Evolutionary conservation across 2,797 vertebrate species (phyloP), one percentile per base, ranked within the genome.

Genomic region (Xiphorhynchus erythropygius): DNA sequence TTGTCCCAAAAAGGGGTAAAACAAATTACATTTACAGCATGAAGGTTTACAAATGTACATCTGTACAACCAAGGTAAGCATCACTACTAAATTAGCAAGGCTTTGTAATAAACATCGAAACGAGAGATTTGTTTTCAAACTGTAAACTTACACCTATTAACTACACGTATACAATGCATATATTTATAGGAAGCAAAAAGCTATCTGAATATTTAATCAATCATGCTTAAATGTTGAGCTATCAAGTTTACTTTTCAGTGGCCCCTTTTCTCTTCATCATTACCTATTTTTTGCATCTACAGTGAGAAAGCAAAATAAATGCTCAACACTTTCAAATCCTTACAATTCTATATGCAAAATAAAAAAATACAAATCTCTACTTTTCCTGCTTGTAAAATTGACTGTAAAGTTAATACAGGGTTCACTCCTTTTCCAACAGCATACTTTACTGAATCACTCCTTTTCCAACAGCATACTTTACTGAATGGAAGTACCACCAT

Each of bases 31-130:
- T 99, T 99, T 99, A 99, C 99, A 99, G 98, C 99, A 98, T 99
- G 98, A 99, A 99, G 99, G 99, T 99, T 99, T 99, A 99, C 99
- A 99, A 99, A 99, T 99, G 98, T 99, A 99, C 99, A 99, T 99
- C 99, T 99, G 99, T 99, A 99, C 99, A 99, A 98, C 99, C 98
- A 98, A 99, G 98, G 98, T 98, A 98, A 99, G 98, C 98, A 96
- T 99, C 98, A 99, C 99, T 99, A 99, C 98, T 98, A 98, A 99
- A 98, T 99, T 98, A 99, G 99, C 99, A 99, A 99, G 98, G 99
- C 98, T 98, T 84, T 98, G 98, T 98, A 97, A 98, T 98, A 97
- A 99, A 99, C 99, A 98, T 97, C 95, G 97, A 99, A 98, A 99
- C 97, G 88, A 99, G 98, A 98, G 97, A 98, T 98, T 94, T 97